Percentiles rank a stretch among this genome's conserved stretches.
Conservation (phyloP, 2,888 invertebrate species). For the Griposia aprilina region DNA sequence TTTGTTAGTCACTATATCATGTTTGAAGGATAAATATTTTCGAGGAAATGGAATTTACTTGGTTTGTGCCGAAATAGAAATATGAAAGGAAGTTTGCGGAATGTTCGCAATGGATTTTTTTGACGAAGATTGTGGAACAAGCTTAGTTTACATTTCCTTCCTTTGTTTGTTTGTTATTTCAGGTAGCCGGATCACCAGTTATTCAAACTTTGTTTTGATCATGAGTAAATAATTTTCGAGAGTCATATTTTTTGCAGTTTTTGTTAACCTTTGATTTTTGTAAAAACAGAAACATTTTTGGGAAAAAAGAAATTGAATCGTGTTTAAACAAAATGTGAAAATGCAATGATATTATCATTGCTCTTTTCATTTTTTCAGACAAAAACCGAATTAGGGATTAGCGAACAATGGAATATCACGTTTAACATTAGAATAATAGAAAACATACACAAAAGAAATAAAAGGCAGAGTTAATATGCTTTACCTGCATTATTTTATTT, state of each 20-base stretch:
- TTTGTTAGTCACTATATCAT: constrained; percentile 53
- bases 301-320: too few relatives aligned
- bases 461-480: constrained; percentile 34
- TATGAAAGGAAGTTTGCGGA: constrained; percentile 33
- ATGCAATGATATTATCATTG: neutral
- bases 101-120: constrained; percentile 25
- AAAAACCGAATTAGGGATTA: constrained; percentile 2
- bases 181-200: constrained; percentile 8
- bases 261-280: too few relatives aligned
- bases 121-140: constrained; percentile 5
- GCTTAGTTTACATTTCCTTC: constrained; percentile 16
- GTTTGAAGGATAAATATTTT: constrained; percentile 56
- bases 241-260: neutral
- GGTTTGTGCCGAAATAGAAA: constrained; percentile 43
- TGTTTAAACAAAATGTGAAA: neutral
- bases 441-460: constrained; percentile 47
- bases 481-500: constrained; percentile 47
- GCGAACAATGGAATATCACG: constrained; percentile 26
- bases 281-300: too few relatives aligned
- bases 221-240: neutral
- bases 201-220: constrained; percentile 7
- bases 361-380: neutral
- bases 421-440: constrained; percentile 34
- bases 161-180: constrained; percentile 34
- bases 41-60: constrained; percentile 49